Evolutionary conservation across 2,888 invertebrate species (phyloP), one percentile per base, ranked within the genome.

Genomic region (Pandemis corylana): DNA sequence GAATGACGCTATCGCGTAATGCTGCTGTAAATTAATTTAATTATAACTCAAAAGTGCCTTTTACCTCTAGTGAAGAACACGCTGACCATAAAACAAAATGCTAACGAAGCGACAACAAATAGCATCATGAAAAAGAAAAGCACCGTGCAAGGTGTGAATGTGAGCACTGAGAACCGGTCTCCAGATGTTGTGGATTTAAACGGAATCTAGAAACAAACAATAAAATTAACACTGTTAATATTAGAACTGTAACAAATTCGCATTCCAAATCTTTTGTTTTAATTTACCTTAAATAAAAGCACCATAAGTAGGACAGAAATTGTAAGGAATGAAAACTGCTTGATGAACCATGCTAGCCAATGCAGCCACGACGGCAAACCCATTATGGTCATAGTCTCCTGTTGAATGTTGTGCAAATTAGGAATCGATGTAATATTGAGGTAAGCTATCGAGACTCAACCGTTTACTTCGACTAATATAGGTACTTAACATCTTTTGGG

Each of bases 361-460:
- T 98, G 97, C 76, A 98, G 90, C 96, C 97, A 97, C 72, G 96
- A 96, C 67, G 96, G 96, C 66, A 98, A 91, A 2, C 98, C 98
- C 97, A 98, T 98, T 94, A 98, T 97, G 89, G 97, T 98, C 97
- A 98, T 97, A 10, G 98, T 96, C 95, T 98, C 98, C 97, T 98
- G 92, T 68, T 79, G 87, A 82, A 77, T 64, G 44, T 13, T 9
- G 41, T n/a, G 28, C 65, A 63, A 72, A 63, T 20, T 59, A 78
- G 56, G 42, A 53, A 61, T 61, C 36, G 62, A 41, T 62, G 41
- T n/a, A 56, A 20, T 56, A 56, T 56, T 20, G n/a, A 7, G 20
- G 56, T 20, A 56, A 56, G 20, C 6, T 56, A 56, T 20, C 56
- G 9, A 20, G 15, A 20, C 15, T 56, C 56, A 15, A 56, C 56